Base-by-base conservation (phyloP, 2,888 invertebrate genomes). In the Lasioglossum calceatum region DNA sequence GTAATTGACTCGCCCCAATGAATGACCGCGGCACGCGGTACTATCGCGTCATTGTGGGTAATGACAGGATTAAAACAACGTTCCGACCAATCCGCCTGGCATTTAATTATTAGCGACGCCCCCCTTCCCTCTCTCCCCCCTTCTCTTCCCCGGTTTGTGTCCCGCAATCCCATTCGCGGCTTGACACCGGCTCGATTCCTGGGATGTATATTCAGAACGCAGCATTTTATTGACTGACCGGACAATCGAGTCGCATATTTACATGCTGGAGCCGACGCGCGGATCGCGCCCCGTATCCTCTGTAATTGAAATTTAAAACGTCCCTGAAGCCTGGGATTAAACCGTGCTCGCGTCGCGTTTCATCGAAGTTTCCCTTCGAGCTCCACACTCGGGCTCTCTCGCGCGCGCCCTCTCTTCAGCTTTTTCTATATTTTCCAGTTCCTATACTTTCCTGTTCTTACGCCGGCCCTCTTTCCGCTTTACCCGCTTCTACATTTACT, bases 51-150 rank as follows among this genome's bases (percentile, higher is more conserved):
- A 87, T 91, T 88, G 90, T 87, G 90, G 88, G 85, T 91, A 92
- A 92, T 92, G 92, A 92, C 89, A 88, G 91, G 87, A 91, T 92
- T 93, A 90, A 90, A 92, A 91, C 90, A 90, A 90, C 86, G 88
- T 83, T 72, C 82, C 82, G 73, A 83, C 81, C 86, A 85, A 90
- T 89, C 85, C 88, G 71, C 84, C 78, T 72, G 74, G 90, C 88
- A 91, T 92, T 92, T 91, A 90, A 90, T 90, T 91, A 90, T 90
- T 90, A 92, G 84, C 80, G 88, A 47, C 77, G 58, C 50, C 79
- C 44, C 44, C 77, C n/a, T n/a, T 23, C 23, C 50, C 23, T 8
- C 50, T 23, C 8, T 23, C 50, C 58, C 58, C 12, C n/a, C 10
- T 10, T 12, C n/a, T n/a, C 77, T 23, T 12, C 4, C 12, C 7